These are phyloP conservation scores for Dicrurus megarhynchus DNA, from an alignment of 2,113 vertebrate genomes.

Conservation along the genomic window DNA sequence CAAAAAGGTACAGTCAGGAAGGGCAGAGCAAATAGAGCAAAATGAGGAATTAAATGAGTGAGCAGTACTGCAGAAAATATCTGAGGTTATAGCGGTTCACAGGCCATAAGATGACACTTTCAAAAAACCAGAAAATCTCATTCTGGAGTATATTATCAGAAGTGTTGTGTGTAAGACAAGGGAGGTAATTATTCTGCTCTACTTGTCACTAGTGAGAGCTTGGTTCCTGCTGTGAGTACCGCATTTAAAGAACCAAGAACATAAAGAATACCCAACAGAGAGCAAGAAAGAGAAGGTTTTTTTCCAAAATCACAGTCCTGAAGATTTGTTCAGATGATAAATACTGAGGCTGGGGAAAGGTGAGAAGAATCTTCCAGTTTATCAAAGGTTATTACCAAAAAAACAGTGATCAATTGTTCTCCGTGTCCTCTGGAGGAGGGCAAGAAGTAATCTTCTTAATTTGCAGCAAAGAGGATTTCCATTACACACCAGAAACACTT, in stretches of 20 bases:
- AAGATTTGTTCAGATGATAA: not conserved
- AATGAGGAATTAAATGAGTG: not conserved
- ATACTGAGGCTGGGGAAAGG: not conserved
- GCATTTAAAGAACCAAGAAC: not conserved
- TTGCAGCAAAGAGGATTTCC: conserved; percentile 36
- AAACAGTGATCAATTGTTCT: not conserved
- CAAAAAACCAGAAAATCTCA: not conserved
- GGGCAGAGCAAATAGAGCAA: not conserved
- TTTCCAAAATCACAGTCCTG: not conserved
- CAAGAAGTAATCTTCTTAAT: conserved; percentile 7
- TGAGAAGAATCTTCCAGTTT: not conserved
- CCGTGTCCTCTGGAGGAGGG: not conserved
- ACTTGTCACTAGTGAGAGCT: conserved; percentile 11
- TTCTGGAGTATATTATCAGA: not conserved
- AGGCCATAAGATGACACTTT: not conserved
- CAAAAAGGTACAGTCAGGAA: not conserved
- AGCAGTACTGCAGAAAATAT: conserved; percentile 3
- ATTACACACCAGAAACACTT: not conserved
- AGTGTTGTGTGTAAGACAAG: not conserved
- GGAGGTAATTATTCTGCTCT: conserved; percentile 56
- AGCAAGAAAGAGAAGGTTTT: not conserved
- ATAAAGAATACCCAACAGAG: not conserved
- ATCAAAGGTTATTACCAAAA: not conserved
- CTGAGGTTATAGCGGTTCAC: not conserved
- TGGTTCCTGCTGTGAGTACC: not conserved